Base-by-base conservation (phyloP, 2,797 vertebrate genomes). In the Luscinia luscinia region DNA sequence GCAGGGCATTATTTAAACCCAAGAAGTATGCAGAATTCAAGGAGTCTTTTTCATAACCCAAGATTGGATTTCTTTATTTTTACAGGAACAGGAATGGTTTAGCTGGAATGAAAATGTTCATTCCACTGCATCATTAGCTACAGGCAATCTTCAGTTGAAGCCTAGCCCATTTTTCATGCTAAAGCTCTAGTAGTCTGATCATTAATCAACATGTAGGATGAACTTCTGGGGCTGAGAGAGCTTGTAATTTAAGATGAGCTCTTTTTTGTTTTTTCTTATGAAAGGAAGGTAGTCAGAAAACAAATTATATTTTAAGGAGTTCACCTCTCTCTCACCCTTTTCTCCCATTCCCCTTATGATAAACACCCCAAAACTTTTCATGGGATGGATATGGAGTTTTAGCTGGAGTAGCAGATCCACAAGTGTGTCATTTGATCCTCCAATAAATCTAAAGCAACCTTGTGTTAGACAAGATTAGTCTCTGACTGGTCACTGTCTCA, bases 1-100 rank as follows among this genome's bases (percentile, higher is more conserved):
- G 19, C 17, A 24, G 58, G 24, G 59, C n/a, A 54, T 93, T 95
- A 30, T 95, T 87, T 81, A 75, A 77, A 87, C n/a, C 73, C 66
- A 84, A 66, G 59, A 87, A 76, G 3, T 51, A 48, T 76, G 74
- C 59, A 64, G 43, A 93, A 75, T 86, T 94, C 62, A 18, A 30
- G 1, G 9, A 82, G 59, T 78, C 84, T 93, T 94, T 94, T 93
- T 76, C 63, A 38, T 86, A 94, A 93, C 49, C 78, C 45, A 36
- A 48, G 86, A 76, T 18, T 55, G 88, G 38, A 64, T 96, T 96
- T 94, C 95, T 89, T 96, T 95, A 89, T 94, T 95, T 95, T 95
- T 84, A 94, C 85, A 94, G 74, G 93, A 76, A 74, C 76, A 36
- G 68, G 59, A 94, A 94, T 90, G 85, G 84, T 88, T 95, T 90